Conservation (phyloP, 2,113 vertebrate genomes). For the Prochilodus magdalenae region DNA sequence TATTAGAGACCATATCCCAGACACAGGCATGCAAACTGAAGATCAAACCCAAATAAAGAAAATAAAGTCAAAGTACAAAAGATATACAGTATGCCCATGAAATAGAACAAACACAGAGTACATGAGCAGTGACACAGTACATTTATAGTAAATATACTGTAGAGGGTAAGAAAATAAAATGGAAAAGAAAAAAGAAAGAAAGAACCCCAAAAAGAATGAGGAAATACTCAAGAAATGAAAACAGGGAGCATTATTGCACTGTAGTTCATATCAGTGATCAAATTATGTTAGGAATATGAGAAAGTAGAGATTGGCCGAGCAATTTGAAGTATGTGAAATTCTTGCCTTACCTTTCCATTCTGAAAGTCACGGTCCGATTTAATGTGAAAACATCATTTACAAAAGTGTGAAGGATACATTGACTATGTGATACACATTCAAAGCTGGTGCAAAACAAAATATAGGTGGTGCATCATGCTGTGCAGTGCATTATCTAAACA, state of each 20-base stretch:
- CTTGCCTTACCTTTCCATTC: conserved; percentile 85
- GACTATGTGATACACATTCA: conserved; percentile 78
- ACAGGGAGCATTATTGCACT: conserved; percentile 72
- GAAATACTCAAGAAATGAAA: conserved; percentile 55
- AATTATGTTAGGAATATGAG: conserved; percentile 58
- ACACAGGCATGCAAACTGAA: conserved; percentile 46
- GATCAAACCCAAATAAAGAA: conserved; percentile 23
- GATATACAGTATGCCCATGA: background rate
- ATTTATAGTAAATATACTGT: conserved; percentile 35
- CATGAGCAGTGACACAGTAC: conserved; percentile 43
- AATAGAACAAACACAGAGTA: conserved; percentile 50
- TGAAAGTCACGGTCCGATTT: conserved; percentile 83
- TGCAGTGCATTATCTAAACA: conserved; percentile 12
- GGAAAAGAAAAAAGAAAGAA: conserved; percentile 52
- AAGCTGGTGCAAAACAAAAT: conserved; percentile 71
- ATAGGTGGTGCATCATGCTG: conserved; percentile 67
- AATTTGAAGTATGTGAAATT: conserved; percentile 73
- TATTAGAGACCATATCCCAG: conserved; percentile 37
- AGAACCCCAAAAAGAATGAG: conserved; percentile 40
- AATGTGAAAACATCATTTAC: conserved; percentile 82
- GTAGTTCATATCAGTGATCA: conserved; percentile 60
- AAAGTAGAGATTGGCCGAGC: conserved; percentile 71
- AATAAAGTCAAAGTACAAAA: conserved; percentile 30
- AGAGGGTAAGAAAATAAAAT: conserved; percentile 15
- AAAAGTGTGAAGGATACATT: conserved; percentile 80